phyloP scores from a whole-genome alignment of 2,888 invertebrate genomes.

The Parnassius glacialis region DNA sequence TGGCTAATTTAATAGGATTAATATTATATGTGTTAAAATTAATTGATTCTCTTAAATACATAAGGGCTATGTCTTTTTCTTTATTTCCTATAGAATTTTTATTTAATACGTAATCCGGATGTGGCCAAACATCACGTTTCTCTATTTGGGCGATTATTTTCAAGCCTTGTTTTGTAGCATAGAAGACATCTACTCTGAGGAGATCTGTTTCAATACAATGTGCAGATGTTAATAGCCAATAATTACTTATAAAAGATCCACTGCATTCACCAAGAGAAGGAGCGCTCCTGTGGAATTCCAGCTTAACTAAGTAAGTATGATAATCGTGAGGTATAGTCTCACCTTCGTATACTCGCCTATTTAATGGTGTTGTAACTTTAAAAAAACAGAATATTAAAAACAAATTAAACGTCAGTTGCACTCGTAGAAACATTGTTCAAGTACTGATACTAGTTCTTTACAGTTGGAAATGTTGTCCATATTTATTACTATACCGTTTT shows the following conservation, averaged over 20 bases:
- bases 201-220: neutral
- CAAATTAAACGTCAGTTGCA: neutral
- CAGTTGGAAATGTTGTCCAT: too few relatives aligned
- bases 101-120: neutral
- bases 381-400: slow-evolving; percentile 4
- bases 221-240: slow-evolving; percentile 8
- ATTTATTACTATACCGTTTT: too few relatives aligned
- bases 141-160: neutral
- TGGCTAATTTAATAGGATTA: slow-evolving; percentile 7
- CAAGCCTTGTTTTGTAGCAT: neutral
- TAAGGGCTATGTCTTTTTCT: slow-evolving; percentile 2
- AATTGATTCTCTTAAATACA: slow-evolving; percentile 3
- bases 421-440: neutral
- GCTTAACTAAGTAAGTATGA: slow-evolving; percentile 4
- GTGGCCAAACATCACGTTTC: neutral
- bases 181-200: neutral
- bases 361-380: neutral
- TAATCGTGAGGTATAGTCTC: slow-evolving; percentile 1
- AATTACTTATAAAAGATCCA: slow-evolving; percentile 5
- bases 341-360: slow-evolving; percentile 1
- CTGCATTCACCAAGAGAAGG: neutral
- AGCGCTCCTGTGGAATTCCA: neutral
- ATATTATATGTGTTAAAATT: slow-evolving; percentile 2
- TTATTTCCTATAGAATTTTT: neutral
- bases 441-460: too few relatives aligned